phyloP scores from a whole-genome alignment of 2,797 vertebrate species.

The Brachyalestes nurse region DNA sequence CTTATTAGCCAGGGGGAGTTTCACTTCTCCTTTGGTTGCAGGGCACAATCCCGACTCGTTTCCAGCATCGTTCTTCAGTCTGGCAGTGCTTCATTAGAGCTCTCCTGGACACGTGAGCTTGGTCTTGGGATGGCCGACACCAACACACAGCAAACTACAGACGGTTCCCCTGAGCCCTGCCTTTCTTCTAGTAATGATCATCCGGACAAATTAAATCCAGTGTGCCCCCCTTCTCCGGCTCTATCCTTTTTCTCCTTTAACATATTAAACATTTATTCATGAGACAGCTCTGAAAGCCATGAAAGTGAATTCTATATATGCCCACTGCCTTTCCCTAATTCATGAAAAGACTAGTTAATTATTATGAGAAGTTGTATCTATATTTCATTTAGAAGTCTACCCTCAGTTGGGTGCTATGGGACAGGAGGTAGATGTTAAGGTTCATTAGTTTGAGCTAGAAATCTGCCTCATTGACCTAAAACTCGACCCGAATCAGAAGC shows the following conservation, averaged over 20 bases:
- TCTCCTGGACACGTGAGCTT: constrained; percentile 59
- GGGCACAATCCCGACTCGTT: constrained; percentile 44
- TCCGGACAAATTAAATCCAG: constrained; percentile 72
- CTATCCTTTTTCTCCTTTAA: constrained; percentile 68
- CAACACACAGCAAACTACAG: constrained; percentile 53
- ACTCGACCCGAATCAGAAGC: constrained; percentile 16
- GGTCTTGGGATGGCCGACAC: constrained; percentile 65
- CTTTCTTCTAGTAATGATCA: constrained; percentile 72
- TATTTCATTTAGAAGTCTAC: constrained; percentile 74
- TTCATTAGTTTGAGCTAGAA: constrained; percentile 51
- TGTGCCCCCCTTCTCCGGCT: constrained; percentile 55
- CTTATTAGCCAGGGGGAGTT: constrained; percentile 74
- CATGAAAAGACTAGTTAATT: constrained; percentile 72
- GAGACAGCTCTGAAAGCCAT: constrained; percentile 78
- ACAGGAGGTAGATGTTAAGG: constrained; percentile 66
- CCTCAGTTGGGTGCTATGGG: constrained; percentile 62
- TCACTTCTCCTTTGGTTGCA: constrained; percentile 60
- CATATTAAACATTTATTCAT: constrained; percentile 81
- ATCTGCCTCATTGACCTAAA: constrained; percentile 40
- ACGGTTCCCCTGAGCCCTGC: constrained; percentile 56
- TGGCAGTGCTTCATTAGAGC: constrained; percentile 76
- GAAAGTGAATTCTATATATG: constrained; percentile 80
- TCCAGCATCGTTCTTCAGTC: constrained; percentile 52
- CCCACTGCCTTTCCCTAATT: constrained; percentile 70
- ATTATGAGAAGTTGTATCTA: constrained; percentile 72